Percentiles rank a stretch among this genome's conserved stretches.
Evolutionary conservation across 1,140 invertebrate genomes (phyloP).

Genomic region (Dendrolimus punctatus): DNA sequence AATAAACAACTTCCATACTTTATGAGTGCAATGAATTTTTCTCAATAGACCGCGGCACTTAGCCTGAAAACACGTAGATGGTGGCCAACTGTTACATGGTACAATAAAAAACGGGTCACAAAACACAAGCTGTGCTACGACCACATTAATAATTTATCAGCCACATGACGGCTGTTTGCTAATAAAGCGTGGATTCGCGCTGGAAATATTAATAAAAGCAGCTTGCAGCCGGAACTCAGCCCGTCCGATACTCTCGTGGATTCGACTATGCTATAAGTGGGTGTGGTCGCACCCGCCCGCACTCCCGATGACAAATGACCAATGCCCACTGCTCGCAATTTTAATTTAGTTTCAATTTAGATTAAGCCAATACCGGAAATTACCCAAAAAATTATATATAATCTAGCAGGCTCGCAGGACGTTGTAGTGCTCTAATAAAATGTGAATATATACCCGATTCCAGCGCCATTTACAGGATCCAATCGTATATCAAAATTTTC

Average conservation of each 20-base stretch:
- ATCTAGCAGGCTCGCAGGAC: too few relatives aligned
- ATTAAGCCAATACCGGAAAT: conserved; percentile 33
- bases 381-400: neutral
- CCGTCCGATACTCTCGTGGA: conserved; percentile 21
- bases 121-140: conserved; percentile 53
- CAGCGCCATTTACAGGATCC: too few relatives aligned
- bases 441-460: too few relatives aligned
- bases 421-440: too few relatives aligned
- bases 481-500: too few relatives aligned
- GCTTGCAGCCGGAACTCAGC: conserved; percentile 52
- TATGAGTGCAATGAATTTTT: too few relatives aligned
- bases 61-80: too few relatives aligned
- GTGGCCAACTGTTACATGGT: neutral
- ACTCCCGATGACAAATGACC: conserved; percentile 60
- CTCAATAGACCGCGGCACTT: too few relatives aligned
- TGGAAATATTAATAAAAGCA: conserved; percentile 71
- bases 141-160: conserved; percentile 71
- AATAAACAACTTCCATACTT: too few relatives aligned
- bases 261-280: too few relatives aligned
- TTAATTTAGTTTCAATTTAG: conserved; percentile 62
- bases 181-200: conserved; percentile 65
- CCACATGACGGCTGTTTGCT: conserved; percentile 66
- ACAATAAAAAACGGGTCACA: conserved; percentile 46
- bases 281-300: conserved; percentile 11
- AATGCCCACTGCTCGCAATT: conserved; percentile 26